Percentiles rank a stretch among this genome's conserved stretches.
phyloP scores from a whole-genome alignment of 64 coral and sea anemone species.

The Anthopleura sola region DNA sequence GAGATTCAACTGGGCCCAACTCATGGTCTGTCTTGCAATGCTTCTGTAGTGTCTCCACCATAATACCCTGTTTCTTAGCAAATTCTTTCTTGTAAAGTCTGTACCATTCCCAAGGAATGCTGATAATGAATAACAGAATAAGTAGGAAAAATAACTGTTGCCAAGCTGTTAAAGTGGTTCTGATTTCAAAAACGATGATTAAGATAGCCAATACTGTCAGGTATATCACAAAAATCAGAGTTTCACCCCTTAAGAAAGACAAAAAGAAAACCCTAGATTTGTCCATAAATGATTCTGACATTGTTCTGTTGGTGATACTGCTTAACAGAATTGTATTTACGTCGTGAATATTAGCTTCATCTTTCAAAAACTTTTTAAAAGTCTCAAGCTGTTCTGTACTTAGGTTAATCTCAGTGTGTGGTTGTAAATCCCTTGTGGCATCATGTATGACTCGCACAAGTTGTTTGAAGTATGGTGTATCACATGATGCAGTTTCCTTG shows the following conservation, averaged over 20 bases:
- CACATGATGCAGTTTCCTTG: slow-evolving; percentile 4
- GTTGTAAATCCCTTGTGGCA: background rate
- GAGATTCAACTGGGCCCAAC: slow-evolving; percentile 42
- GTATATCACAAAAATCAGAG: slow-evolving; percentile 1
- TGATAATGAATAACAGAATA: slow-evolving; percentile 56
- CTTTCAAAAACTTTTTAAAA: slow-evolving; percentile 56
- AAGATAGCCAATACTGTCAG: background rate
- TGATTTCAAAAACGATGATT: slow-evolving; percentile 52
- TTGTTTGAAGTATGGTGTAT: slow-evolving; percentile 79
- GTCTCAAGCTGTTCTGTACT: slow-evolving; percentile 32
- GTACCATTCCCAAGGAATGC: slow-evolving; percentile 99
- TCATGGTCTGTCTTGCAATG: slow-evolving; percentile 58
- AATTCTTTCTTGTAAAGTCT: slow-evolving; percentile 79
- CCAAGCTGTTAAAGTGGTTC: slow-evolving; percentile 42
- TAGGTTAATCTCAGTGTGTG: slow-evolving; percentile 22
- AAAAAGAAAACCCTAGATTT: slow-evolving; percentile 1
- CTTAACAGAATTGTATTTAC: slow-evolving; percentile 37
- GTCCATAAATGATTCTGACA: background rate
- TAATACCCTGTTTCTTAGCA: slow-evolving; percentile 75
- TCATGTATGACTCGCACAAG: slow-evolving; percentile 48
- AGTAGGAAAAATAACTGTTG: slow-evolving; percentile 53
- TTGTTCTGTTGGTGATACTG: slow-evolving; percentile 35
- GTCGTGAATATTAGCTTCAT: slow-evolving; percentile 73
- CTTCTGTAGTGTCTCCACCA: slow-evolving; percentile 56
- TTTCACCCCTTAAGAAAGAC: slow-evolving; percentile 30